phyloP scores from a whole-genome alignment of 92 coral and sea anemone species.

The Pocillopora meandrina region DNA sequence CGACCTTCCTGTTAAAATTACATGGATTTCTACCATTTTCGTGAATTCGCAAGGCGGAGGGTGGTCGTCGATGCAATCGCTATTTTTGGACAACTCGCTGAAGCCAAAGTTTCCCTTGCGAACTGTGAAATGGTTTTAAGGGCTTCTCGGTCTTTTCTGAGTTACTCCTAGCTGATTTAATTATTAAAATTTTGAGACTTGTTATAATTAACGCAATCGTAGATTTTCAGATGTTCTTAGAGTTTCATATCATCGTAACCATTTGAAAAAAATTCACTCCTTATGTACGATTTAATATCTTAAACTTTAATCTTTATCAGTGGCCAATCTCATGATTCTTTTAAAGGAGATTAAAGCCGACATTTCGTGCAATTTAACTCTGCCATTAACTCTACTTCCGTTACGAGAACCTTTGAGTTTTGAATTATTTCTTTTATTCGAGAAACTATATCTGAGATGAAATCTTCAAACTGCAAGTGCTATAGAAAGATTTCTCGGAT shows the following conservation, averaged over 20 bases:
- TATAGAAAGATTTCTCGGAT: not conserved
- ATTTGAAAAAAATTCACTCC: not conserved
- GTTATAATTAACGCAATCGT: not conserved
- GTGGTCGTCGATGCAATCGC: not conserved
- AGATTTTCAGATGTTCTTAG: not conserved
- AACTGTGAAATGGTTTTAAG: not conserved
- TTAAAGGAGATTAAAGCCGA: not conserved
- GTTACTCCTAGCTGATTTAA: not conserved
- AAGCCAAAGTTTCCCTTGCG: not conserved
- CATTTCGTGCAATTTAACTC: constrained; percentile 2
- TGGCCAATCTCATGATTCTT: not conserved
- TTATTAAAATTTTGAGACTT: constrained; percentile 7
- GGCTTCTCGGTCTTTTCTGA: not conserved
- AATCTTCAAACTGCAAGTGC: constrained; percentile 9
- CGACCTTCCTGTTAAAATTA: not conserved
- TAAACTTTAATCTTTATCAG: constrained; percentile 16
- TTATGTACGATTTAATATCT: constrained; percentile 16
- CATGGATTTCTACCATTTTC: no score
- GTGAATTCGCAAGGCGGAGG: no score
- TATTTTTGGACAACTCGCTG: constrained; percentile 1
- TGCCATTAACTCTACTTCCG: constrained; percentile 5
- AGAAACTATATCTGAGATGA: not conserved
- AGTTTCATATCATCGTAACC: not conserved
- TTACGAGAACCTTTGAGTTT: not conserved
- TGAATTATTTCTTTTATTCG: constrained; percentile 19